Evolutionary conservation across 92 coral and sea anemone genomes (phyloP), one percentile per base, ranked within the genome.

Genomic region (Phymanthus crucifer): DNA sequence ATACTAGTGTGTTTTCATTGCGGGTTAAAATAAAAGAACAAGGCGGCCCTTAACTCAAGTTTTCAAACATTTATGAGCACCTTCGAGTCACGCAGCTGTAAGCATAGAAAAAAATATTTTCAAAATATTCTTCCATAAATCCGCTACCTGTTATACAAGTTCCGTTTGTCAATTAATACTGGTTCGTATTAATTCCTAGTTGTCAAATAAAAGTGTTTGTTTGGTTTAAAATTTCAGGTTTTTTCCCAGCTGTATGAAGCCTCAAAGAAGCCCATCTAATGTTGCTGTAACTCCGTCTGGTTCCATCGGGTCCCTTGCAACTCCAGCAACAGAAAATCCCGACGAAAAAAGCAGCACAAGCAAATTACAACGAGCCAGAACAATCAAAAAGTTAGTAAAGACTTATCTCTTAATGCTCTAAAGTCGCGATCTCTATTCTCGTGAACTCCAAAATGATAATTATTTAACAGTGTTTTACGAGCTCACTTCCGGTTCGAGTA

Each of bases 371-470:
- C 87, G 97, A 3, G 94, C 91, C 19, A 86, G 75, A 77, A 82
- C 92, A 4, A 54, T 93, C 13, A 90, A 78, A 73, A 87, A 87
- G 97, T 93, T 83, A 81, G 97, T 83, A 36, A 3, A 29, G 38
- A 52, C 9, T 71, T 18, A 26, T 45, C 19, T 54, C 40, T 72
- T 68, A n/a, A 80, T 34, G 72, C 45, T 16, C 71, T 77, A 47
- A 77, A n/a, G 45, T 11, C 34, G 68, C 37, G 38, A 77, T 54
- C 70, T 61, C 17, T 17, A 29, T 34, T 38, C n/a, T 61, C 8
- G 81, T 64, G 38, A 64, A 77, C 81, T 35, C 23, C 40, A 23
- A 64, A 77, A 64, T 64, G 26, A 65, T 69, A 69, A 69, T 69
- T 77, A 61, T 77, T 54, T 43, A 18, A 23, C 24, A 34, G 72